These are phyloP conservation scores for Disparrhopalites patrizii DNA, from an alignment of 2,888 invertebrate species.

Conservation along the genomic window DNA sequence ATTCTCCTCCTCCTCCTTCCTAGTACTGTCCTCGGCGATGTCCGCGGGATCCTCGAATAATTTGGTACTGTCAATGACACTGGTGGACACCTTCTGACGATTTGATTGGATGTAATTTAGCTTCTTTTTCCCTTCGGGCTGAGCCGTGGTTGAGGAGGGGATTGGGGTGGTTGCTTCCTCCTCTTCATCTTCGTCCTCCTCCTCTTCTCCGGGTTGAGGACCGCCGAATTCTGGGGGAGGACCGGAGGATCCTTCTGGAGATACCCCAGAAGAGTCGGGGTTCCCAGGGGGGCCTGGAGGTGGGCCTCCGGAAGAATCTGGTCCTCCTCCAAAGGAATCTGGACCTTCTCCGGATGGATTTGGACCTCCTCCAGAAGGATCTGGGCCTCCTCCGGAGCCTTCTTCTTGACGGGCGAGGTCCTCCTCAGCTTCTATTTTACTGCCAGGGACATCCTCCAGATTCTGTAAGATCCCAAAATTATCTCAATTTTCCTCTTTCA, in stretches of 20 bases:
- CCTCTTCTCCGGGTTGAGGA: conserved; percentile 22
- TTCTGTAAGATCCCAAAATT: too few relatives aligned
- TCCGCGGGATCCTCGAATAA: neutral
- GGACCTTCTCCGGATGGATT: too few relatives aligned
- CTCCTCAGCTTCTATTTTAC: neutral
- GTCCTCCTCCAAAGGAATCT: too few relatives aligned
- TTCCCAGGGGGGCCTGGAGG: neutral
- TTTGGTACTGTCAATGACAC: too few relatives aligned
- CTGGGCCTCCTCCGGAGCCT: too few relatives aligned
- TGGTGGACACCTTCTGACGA: neutral
- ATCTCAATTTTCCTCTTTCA: too few relatives aligned
- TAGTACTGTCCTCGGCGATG: neutral
- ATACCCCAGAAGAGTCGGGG: too few relatives aligned
- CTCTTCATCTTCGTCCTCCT: conserved; percentile 37
- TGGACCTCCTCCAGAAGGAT: too few relatives aligned
- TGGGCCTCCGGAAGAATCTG: neutral
- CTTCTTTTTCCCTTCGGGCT: too few relatives aligned
- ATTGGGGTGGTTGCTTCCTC: conserved; percentile 30
- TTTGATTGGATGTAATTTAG: neutral
- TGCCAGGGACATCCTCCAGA: too few relatives aligned
- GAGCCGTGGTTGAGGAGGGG: conserved; percentile 6
- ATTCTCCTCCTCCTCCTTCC: neutral
- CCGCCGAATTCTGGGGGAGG: too few relatives aligned
- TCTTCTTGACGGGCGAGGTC: neutral
- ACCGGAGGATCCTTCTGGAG: conserved; percentile 12